Conservation (phyloP, 2,888 invertebrate species). For the Lissonota sp. region DNA sequence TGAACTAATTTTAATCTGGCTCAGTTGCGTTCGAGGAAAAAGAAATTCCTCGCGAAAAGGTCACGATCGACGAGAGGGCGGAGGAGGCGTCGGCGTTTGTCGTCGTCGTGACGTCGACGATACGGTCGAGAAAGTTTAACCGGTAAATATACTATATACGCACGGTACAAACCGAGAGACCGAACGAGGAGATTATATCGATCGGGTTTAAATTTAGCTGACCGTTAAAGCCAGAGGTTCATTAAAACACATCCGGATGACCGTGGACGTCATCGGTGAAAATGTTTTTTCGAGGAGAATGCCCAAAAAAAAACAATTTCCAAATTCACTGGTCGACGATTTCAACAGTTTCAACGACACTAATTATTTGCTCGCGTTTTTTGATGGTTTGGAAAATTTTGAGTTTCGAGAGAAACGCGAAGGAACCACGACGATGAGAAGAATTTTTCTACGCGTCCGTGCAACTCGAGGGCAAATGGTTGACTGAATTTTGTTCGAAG, state of each 20-base stretch:
- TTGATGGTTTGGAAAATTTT: too few species aligned
- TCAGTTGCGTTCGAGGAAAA: constrained; percentile 11
- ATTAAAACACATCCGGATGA: constrained; percentile 40
- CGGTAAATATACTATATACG: not conserved
- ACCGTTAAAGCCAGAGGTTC: constrained; percentile 24
- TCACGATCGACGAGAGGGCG: constrained; percentile 48
- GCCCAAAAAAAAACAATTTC: not conserved
- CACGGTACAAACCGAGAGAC: too few species aligned
- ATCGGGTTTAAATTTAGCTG: constrained; percentile 52
- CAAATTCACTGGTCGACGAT: not conserved
- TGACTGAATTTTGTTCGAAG: constrained; percentile 71
- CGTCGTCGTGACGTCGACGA: constrained; percentile 4
- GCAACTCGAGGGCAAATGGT: constrained; percentile 69
- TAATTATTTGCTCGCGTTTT: too few species aligned
- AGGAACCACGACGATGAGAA: not conserved
- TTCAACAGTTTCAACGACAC: too few species aligned
- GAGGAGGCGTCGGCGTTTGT: not conserved
- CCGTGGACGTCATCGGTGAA: constrained; percentile 9
- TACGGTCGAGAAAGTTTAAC: constrained; percentile 27
- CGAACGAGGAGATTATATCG: constrained; percentile 45
- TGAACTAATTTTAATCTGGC: constrained; percentile 24
- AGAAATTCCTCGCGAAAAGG: constrained; percentile 46
- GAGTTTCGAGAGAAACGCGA: too few species aligned
- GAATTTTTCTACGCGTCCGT: constrained; percentile 59
- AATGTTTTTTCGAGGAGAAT: not conserved